These are phyloP conservation scores for Pollenia labialis DNA, from an alignment of 2,888 invertebrate species.

Conservation along the genomic window DNA sequence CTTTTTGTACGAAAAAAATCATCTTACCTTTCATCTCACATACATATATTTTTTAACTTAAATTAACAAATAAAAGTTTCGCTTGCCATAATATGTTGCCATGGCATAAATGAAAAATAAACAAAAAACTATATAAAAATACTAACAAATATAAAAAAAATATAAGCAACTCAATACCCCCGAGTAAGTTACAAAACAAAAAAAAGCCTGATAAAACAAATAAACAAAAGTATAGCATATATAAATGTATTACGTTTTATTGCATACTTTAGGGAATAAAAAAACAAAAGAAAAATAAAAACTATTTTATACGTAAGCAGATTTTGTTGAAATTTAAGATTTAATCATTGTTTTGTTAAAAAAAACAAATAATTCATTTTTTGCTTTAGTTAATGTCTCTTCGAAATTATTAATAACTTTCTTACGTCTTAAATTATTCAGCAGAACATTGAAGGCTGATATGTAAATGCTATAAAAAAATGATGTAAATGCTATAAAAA, in stretches of 20 bases:
- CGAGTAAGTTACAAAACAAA: slow-evolving; percentile 27
- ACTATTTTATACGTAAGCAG: slow-evolving; percentile 4
- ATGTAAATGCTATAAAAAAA: no score
- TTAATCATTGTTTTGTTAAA: not conserved
- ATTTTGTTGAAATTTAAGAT: slow-evolving; percentile 9
- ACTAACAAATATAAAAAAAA: slow-evolving; percentile 22
- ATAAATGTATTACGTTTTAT: not conserved
- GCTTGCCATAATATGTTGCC: not conserved
- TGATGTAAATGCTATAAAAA: no score
- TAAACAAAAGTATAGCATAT: slow-evolving; percentile 1
- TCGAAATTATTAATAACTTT: no score
- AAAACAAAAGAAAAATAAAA: not conserved
- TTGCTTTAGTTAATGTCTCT: no score
- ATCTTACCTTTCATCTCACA: not conserved
- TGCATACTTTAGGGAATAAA: slow-evolving; percentile 41
- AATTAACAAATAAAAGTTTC: slow-evolving; percentile 6
- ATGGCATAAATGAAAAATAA: not conserved
- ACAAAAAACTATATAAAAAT: not conserved
- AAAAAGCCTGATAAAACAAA: slow-evolving; percentile 2
- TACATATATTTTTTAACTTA: not conserved
- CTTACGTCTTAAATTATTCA: no score
- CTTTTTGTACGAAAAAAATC: not conserved
- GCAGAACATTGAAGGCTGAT: no score
- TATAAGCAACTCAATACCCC: slow-evolving; percentile 34
- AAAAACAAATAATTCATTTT: not conserved